These are phyloP conservation scores for Hycleus cichorii DNA, from an alignment of 1,140 invertebrate genomes.

Conservation along the genomic window DNA sequence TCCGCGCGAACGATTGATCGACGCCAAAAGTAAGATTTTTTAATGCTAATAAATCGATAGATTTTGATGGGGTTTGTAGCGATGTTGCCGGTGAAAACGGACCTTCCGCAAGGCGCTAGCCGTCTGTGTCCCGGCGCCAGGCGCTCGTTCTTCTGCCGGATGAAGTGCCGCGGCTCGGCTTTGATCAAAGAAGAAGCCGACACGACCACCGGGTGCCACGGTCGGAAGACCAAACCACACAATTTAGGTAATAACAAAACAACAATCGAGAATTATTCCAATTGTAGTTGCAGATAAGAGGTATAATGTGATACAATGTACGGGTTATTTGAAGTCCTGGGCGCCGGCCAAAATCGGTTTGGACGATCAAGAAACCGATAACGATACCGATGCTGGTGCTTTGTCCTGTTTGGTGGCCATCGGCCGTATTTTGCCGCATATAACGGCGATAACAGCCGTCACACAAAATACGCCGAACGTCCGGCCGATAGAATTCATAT, in stretches of 20 bases:
- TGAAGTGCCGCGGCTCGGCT: conserved; percentile 67
- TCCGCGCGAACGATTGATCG: conserved; percentile 81
- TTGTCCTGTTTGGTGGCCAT: conserved; percentile 80
- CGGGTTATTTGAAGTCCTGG: conserved; percentile 90
- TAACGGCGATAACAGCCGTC: conserved; percentile 40
- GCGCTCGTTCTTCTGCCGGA: conserved; percentile 88
- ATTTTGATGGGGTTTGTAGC: conserved; percentile 48
- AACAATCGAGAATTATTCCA: neutral
- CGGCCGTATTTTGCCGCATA: conserved; percentile 60
- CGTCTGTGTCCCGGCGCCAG: conserved; percentile 79
- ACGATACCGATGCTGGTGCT: conserved; percentile 66
- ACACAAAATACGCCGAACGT: conserved; percentile 41
- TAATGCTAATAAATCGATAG: neutral
- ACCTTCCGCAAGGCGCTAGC: conserved; percentile 65
- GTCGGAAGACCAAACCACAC: conserved; percentile 56
- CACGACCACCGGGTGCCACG: conserved; percentile 52
- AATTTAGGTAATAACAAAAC: conserved; percentile 44
- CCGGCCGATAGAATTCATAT: conserved; percentile 62
- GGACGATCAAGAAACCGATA: conserved; percentile 57
- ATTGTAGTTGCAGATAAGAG: conserved; percentile 54
- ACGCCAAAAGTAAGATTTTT: conserved; percentile 73
- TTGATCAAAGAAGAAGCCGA: conserved; percentile 70
- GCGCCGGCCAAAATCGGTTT: conserved; percentile 66
- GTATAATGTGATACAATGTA: conserved; percentile 78
- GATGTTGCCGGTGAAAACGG: conserved; percentile 85